Conservation (phyloP, 1,140 invertebrate species). For the Solenopsis fugax region DNA sequence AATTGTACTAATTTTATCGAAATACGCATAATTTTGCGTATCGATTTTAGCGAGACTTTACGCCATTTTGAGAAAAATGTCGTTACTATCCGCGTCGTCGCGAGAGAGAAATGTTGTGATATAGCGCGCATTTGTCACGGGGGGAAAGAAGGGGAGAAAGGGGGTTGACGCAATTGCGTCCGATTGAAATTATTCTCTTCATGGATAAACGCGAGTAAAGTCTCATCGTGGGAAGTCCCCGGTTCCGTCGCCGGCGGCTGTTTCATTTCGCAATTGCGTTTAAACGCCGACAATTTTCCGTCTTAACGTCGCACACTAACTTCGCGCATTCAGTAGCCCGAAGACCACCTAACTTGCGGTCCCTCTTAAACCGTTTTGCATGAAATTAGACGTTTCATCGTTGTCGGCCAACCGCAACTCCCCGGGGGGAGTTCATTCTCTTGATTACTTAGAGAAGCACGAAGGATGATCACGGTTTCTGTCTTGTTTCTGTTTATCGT, state of each 20-base stretch:
- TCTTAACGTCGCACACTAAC: slow-evolving; percentile 11
- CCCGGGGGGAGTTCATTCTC: background rate
- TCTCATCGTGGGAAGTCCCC: slow-evolving; percentile 32
- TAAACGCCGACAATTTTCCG: slow-evolving; percentile 48
- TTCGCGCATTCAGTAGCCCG: slow-evolving; percentile 23
- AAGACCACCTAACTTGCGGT: slow-evolving; percentile 5
- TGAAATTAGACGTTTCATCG: slow-evolving; percentile 52
- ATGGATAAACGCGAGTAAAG: slow-evolving; percentile 14
- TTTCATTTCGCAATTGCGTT: slow-evolving; percentile 42
- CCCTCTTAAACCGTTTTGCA: slow-evolving; percentile 51
- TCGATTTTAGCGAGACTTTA: slow-evolving; percentile 7
- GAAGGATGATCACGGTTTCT: slow-evolving; percentile 13
- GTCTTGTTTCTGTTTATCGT: slow-evolving; percentile 19
- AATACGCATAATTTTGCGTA: background rate
- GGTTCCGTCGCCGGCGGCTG: slow-evolving; percentile 23
- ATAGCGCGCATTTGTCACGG: slow-evolving; percentile 6
- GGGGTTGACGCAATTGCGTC: slow-evolving; percentile 9
- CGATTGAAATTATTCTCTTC: slow-evolving; percentile 48
- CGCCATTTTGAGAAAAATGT: background rate
- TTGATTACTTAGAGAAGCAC: slow-evolving; percentile 39
- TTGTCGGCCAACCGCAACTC: background rate
- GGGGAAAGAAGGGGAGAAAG: too few species aligned
- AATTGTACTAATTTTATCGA: background rate
- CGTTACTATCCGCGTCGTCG: background rate
- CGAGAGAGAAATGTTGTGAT: slow-evolving; percentile 1